These are phyloP conservation scores for Griposia aprilina DNA, from an alignment of 2,888 invertebrate species.

Conservation along the genomic window DNA sequence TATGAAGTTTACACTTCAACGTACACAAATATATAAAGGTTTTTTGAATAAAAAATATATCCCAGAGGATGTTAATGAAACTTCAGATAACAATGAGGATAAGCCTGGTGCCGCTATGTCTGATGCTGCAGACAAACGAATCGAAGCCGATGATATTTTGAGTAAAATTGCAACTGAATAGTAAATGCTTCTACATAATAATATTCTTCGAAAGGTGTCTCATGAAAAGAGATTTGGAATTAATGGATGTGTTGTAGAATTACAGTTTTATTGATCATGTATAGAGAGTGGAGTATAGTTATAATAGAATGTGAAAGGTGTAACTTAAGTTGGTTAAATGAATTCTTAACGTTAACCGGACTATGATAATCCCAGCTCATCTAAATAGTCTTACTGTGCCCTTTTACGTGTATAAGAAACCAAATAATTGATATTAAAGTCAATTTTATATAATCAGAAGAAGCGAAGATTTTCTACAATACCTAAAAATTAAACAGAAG, in stretches of 20 bases:
- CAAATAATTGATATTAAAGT: neutral
- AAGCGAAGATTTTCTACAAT: neutral
- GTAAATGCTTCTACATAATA: conserved; percentile 26
- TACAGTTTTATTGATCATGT: conserved; percentile 56
- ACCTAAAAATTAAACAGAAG: neutral
- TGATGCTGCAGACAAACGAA: conserved; percentile 68
- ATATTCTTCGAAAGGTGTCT: conserved; percentile 65
- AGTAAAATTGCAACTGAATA: conserved; percentile 55
- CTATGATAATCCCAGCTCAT: neutral
- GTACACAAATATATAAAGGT: conserved; percentile 74
- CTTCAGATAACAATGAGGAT: conserved; percentile 76
- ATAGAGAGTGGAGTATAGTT: conserved; percentile 14
- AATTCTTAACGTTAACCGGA: conserved; percentile 22
- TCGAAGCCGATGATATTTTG: conserved; percentile 55
- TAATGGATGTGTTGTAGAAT: conserved; percentile 66
- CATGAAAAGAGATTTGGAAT: conserved; percentile 68
- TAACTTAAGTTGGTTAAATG: neutral
- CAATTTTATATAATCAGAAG: neutral
- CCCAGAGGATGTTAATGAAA: conserved; percentile 80
- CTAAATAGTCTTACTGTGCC: neutral
- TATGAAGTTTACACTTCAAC: conserved; percentile 82
- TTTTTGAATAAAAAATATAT: conserved; percentile 63
- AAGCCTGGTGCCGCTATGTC: conserved; percentile 83
- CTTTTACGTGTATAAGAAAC: neutral
- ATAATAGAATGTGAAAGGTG: conserved; percentile 19